Conservation (phyloP, 2,888 invertebrate species). For the Nysson spinosus region DNA sequence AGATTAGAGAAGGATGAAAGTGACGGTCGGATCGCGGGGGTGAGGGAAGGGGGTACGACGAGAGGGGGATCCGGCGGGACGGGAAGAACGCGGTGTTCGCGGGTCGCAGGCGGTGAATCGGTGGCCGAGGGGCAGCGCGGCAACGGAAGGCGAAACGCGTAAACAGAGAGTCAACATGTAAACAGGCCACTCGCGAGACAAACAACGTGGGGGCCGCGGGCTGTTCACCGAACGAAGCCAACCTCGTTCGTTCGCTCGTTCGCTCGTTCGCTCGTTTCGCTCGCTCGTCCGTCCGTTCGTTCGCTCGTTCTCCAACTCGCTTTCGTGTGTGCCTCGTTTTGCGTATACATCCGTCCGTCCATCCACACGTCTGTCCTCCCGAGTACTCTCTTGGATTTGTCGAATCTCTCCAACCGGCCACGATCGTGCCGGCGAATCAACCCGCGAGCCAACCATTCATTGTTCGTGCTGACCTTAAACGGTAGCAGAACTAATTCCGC, state of each 20-base stretch:
- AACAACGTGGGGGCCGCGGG: constrained; percentile 77
- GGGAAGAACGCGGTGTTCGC: constrained; percentile 27
- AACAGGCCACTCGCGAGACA: constrained; percentile 78
- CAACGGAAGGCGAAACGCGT: constrained; percentile 70
- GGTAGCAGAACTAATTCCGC: too few relatives aligned
- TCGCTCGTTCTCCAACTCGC: constrained; percentile 5
- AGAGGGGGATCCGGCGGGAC: constrained; percentile 40
- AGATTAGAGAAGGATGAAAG: constrained; percentile 27
- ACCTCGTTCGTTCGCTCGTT: constrained; percentile 50
- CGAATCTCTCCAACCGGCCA: constrained; percentile 43
- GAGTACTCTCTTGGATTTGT: constrained; percentile 51
- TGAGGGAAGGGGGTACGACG: constrained; percentile 25
- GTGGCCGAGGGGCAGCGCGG: constrained; percentile 32
- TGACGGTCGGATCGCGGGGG: constrained; percentile 22
- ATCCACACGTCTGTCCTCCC: constrained; percentile 19
- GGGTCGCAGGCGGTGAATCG: constrained; percentile 38
- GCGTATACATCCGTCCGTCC: constrained; percentile 23
- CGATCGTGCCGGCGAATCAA: constrained; percentile 11
- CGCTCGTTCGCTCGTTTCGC: constrained; percentile 39
- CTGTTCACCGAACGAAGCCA: constrained; percentile 70
- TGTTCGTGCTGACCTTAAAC: background rate
- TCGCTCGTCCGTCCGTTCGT: too few relatives aligned
- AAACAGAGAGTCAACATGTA: constrained; percentile 78
- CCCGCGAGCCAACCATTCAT: background rate
- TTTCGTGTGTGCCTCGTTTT: constrained; percentile 35